Evolutionary conservation across 2,888 invertebrate genomes (phyloP).

Genomic region (Idaea biselata): DNA sequence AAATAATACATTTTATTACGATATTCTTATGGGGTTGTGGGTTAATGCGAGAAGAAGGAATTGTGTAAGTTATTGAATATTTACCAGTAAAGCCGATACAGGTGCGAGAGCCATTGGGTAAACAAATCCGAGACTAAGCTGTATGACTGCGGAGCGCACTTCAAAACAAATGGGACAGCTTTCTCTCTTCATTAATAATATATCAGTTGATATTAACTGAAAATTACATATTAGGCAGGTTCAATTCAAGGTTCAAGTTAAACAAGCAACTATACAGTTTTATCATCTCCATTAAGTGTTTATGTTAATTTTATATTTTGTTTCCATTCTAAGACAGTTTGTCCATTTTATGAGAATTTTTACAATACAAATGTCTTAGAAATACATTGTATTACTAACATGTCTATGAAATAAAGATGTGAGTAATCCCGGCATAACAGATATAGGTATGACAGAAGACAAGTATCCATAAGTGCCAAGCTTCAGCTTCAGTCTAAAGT

Average conservation of each 20-base stretch:
- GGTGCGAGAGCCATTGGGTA: slow-evolving; percentile 84
- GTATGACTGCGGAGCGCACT: slow-evolving; percentile 78
- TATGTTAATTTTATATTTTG: no score
- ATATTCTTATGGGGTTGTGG: no score
- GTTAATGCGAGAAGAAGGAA: slow-evolving; percentile 7
- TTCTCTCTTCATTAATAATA: slow-evolving; percentile 78
- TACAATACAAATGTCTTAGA: not conserved
- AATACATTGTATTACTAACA: slow-evolving; percentile 55
- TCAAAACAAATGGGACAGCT: slow-evolving; percentile 85
- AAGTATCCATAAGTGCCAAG: slow-evolving; percentile 80
- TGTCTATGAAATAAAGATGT: slow-evolving; percentile 79
- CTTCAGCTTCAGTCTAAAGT: slow-evolving; percentile 82
- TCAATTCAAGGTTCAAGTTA: not conserved
- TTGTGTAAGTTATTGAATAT: slow-evolving; percentile 19
- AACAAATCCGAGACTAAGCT: slow-evolving; percentile 72
- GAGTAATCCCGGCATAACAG: slow-evolving; percentile 80
- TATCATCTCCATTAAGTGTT: no score
- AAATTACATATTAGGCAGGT: slow-evolving; percentile 23
- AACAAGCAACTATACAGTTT: no score
- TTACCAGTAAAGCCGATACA: slow-evolving; percentile 81
- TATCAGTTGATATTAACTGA: slow-evolving; percentile 77
- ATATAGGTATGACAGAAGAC: slow-evolving; percentile 82
- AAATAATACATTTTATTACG: slow-evolving; percentile 2
- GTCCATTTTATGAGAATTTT: no score
- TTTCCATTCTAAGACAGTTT: no score